These are phyloP conservation scores for Pseudomugil gertrudae DNA, from an alignment of 2,797 vertebrate genomes.

Conservation along the genomic window DNA sequence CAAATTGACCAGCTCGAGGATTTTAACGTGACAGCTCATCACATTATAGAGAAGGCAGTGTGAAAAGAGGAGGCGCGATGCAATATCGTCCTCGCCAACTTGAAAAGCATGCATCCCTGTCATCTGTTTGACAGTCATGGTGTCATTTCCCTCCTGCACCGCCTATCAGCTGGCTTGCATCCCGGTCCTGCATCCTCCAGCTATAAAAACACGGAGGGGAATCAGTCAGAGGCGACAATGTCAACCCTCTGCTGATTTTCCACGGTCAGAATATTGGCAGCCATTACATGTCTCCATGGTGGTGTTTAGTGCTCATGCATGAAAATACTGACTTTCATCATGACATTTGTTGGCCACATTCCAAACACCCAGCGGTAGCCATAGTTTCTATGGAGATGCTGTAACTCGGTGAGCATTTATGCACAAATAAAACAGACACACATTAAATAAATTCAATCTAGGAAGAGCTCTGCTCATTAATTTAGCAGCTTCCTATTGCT, in stretches of 20 bases:
- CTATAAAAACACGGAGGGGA: constrained; percentile 38
- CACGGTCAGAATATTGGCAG: constrained; percentile 62
- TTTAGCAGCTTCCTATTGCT: constrained; percentile 40
- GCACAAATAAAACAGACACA: constrained; percentile 25
- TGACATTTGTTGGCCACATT: constrained; percentile 67
- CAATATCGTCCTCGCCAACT: constrained; percentile 42
- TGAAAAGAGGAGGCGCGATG: constrained; percentile 49
- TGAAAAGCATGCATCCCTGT: constrained; percentile 37
- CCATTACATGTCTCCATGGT: constrained; percentile 52
- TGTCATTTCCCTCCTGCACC: constrained; percentile 35
- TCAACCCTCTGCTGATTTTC: constrained; percentile 58
- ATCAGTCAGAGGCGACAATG: constrained; percentile 49
- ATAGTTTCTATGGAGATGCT: constrained; percentile 64
- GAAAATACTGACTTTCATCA: constrained; percentile 65
- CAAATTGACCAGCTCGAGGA: constrained; percentile 64
- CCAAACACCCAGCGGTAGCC: constrained; percentile 48
- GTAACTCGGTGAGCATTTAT: constrained; percentile 28
- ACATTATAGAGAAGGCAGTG: constrained; percentile 60
- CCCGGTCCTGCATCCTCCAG: constrained; percentile 41
- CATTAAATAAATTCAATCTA: constrained; percentile 34
- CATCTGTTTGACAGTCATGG: constrained; percentile 42
- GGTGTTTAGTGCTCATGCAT: constrained; percentile 50
- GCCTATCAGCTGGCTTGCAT: constrained; percentile 41
- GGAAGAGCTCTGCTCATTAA: constrained; percentile 44
- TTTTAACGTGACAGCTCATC: constrained; percentile 67